Conservation (phyloP, 2,113 vertebrate species). For the Recurvirostra avosetta region DNA sequence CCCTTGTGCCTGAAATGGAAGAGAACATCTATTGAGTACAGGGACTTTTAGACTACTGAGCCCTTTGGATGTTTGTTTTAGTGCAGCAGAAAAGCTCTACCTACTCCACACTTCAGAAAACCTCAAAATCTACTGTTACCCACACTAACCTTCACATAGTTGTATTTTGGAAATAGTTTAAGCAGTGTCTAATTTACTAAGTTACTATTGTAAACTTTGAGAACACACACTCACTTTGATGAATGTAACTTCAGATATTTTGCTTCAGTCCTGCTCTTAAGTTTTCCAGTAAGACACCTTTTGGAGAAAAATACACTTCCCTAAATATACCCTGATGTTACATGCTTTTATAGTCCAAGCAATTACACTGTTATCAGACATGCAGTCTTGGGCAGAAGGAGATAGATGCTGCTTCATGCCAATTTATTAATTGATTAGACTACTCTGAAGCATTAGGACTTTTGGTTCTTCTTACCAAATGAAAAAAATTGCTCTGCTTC, state of each 20-base stretch:
- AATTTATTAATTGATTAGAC: slow-evolving; percentile 48
- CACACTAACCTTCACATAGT: neutral
- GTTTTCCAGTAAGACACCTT: neutral
- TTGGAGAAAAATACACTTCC: neutral
- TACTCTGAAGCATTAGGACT: neutral
- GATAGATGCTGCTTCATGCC: neutral
- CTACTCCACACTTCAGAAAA: neutral
- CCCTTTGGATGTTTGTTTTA: neutral
- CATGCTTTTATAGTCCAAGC: neutral
- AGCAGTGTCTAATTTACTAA: neutral
- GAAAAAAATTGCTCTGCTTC: neutral
- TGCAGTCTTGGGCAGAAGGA: neutral
- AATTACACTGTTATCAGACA: slow-evolving; percentile 7
- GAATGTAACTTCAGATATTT: neutral
- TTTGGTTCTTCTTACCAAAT: neutral
- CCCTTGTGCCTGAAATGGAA: neutral
- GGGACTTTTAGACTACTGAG: neutral
- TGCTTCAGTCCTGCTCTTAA: neutral
- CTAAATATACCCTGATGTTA: neutral
- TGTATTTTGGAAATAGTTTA: no score
- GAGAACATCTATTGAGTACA: neutral
- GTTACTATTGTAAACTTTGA: neutral
- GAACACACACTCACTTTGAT: neutral
- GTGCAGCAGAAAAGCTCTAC: neutral
- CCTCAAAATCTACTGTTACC: neutral